These are phyloP conservation scores for Sturnira hondurensis DNA, from an alignment of 2,113 vertebrate species.

Conservation along the genomic window DNA sequence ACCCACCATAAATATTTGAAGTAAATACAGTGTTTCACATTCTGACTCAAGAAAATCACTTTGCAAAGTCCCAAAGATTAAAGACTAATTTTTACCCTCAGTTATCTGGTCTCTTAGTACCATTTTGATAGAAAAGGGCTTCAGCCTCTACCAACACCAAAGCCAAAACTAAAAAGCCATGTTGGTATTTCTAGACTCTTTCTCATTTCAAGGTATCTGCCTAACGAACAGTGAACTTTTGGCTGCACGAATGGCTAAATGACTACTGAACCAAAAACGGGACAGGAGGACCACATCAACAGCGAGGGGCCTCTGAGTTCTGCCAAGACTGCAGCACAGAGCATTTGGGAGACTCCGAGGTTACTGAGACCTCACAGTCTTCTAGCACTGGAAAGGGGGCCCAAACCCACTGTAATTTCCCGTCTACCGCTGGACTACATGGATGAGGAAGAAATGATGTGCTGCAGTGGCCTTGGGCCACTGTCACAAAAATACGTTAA, in stretches of 20 bases:
- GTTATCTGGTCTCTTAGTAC: not conserved
- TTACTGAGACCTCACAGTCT: not conserved
- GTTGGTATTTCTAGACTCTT: not conserved
- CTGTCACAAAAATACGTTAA: not conserved
- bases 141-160: constrained; percentile 16
- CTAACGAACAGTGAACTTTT: not conserved
- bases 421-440: not conserved
- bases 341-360: not conserved
- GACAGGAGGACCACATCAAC: not conserved
- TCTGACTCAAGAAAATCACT: not conserved
- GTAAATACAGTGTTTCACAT: not conserved
- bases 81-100: not conserved
- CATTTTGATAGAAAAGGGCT: constrained; percentile 4
- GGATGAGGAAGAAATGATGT: not conserved
- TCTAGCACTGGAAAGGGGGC: not conserved
- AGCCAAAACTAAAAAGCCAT: not conserved
- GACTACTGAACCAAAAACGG: not conserved
- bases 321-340: not conserved
- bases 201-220: not conserved
- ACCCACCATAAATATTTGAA: not conserved
- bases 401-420: not conserved
- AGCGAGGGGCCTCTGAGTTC: not conserved
- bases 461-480: not conserved
- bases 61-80: not conserved
- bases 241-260: not conserved